Evolutionary conservation across 64 coral and sea anemone genomes (phyloP).

Genomic region (Pocillopora damicornis): DNA sequence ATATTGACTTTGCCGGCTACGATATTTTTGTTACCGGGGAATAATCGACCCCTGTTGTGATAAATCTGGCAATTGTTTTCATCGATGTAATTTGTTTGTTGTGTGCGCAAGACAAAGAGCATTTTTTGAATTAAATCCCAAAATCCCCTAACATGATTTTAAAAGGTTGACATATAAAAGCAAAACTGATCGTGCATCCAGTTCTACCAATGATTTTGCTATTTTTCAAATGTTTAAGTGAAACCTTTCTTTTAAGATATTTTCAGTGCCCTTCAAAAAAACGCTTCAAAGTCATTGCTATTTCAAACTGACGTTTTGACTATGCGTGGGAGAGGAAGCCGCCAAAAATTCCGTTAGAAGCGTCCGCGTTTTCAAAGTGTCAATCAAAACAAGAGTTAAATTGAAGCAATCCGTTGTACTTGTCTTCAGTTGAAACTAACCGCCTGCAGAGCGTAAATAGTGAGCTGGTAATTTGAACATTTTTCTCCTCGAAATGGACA

Average conservation of each 20-base stretch:
- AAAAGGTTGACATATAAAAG: no score
- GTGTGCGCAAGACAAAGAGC: neutral
- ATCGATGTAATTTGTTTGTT: neutral
- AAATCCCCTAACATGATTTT: no score
- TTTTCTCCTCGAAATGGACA: neutral
- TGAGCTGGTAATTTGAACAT: neutral
- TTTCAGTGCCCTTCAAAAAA: no score
- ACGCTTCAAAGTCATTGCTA: neutral
- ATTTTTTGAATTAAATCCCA: no score
- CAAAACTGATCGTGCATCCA: no score
- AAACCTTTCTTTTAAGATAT: no score
- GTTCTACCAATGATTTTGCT: no score
- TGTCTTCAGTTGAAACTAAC: neutral
- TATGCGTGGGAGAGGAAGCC: neutral
- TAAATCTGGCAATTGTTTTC: neutral
- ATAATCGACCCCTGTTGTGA: neutral
- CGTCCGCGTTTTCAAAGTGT: neutral
- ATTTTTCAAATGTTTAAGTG: no score
- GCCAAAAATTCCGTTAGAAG: neutral
- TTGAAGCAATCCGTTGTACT: neutral
- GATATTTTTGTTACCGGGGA: neutral
- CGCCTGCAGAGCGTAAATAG: neutral
- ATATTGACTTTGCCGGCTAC: neutral
- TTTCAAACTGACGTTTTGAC: neutral
- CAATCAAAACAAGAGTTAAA: constrained; percentile 13